Base-by-base conservation (phyloP, 1,140 invertebrate genomes). In the Temnothorax longispinosus region DNA sequence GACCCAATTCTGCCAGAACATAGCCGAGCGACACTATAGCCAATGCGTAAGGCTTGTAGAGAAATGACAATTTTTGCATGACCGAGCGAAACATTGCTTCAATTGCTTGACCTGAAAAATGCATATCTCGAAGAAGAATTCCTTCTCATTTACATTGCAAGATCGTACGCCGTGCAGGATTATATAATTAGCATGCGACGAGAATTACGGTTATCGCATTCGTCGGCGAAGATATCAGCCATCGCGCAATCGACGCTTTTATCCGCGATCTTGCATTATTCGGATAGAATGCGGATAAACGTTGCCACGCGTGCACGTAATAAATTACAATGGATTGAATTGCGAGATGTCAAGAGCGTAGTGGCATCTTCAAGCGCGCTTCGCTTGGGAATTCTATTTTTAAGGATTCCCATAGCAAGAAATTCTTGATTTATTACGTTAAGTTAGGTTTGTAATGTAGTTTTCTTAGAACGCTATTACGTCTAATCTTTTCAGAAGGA, bases 1-100 rank as follows among this genome's bases (percentile, higher is more conserved):
- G 98, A 7, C 98, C 98, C 72, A 98, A 94, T 94, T 98, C 98
- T 32, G 97, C 98, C 1, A 98, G 94, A 13, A 98, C 97, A 93
- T 98, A 98, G 87, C 98, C 98, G 54, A 98, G 93, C 18, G 98
- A 97, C 54, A 98, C 96, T 64, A 98, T 94, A 4, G 96, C 97
- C 87, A 98, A 94, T 38, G 97, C 97, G 93, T 98, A 98, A 89
- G 96, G 96, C 89, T 97, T 97, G 94, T 98, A 98, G 77, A 97
- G 96, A 90, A 96, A 96, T 87, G 96, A 95, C 52, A 98, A 93
- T 92, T 97, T 98, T 91, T 97, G 94, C 87, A 95, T 91, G 38
- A 96, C 41, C 54, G 93, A 91, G 75, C 87, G 88, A 35, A 94
- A 88, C 94, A 95, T 95, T 80, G 27, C 27, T 27, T 27, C 27